Conservation (phyloP, 2,113 vertebrate species). For the Megalops atlanticus region DNA sequence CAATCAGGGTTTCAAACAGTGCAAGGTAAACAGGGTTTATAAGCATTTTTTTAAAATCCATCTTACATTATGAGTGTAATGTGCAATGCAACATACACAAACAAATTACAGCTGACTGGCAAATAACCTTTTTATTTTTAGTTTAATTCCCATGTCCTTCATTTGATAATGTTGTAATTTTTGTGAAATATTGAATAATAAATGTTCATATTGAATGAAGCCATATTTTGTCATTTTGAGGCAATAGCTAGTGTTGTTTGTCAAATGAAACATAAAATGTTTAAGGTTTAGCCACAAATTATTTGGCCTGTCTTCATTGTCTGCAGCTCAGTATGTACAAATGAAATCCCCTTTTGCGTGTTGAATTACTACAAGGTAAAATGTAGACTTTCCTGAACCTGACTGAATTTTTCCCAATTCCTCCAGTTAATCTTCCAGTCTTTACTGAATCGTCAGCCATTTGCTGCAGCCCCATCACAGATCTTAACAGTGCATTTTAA, state of each 20-base stretch:
- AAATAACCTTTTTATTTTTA: no score
- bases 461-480: no score
- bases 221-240: slow-evolving; percentile 5
- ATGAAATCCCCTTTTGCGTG: background rate
- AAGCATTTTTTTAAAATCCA: background rate
- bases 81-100: no score
- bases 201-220: slow-evolving; percentile 7
- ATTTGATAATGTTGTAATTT: no score
- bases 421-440: background rate
- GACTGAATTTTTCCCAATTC: no score
- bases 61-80: background rate
- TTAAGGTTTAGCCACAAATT: background rate
- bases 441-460: background rate
- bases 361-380: background rate
- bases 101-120: no score
- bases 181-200: background rate
- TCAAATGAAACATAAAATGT: background rate
- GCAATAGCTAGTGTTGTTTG: background rate
- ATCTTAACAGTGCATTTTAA: no score
- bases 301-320: background rate
- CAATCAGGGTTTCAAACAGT: background rate
- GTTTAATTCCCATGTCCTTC: no score
- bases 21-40: background rate
- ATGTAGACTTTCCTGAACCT: no score
- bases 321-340: background rate